A percentile compares a stretch with the other conserved stretches of the same genome.
Conservation (phyloP, 1,140 invertebrate genomes). For the Mesaphorura yosii region DNA sequence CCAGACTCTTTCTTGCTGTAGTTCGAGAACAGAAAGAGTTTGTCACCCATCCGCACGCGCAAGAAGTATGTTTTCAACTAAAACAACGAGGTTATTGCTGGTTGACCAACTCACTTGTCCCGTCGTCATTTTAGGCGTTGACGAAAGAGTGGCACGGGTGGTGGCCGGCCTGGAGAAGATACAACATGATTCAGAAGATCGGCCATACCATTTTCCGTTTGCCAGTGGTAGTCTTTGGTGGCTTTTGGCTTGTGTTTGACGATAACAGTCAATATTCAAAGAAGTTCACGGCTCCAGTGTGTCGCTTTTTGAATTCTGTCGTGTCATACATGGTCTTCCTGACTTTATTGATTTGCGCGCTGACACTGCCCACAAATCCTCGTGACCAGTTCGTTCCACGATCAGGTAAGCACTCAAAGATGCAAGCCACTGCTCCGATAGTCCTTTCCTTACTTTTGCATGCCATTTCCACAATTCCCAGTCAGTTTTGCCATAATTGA, state of each 20-base stretch:
- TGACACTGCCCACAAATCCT: too few species aligned
- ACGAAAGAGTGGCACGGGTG: constrained; percentile 32
- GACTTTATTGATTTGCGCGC: constrained; percentile 45
- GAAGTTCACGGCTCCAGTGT: neutral
- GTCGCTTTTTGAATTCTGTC: constrained; percentile 40
- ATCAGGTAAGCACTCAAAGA: too few species aligned
- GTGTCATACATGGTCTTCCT: constrained; percentile 52
- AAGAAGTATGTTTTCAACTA: constrained; percentile 42
- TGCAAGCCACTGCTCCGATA: neutral
- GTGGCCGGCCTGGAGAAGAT: constrained; percentile 42
- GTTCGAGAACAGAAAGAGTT: constrained; percentile 61
- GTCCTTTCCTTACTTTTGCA: neutral
- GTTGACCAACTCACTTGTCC: neutral
- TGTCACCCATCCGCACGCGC: constrained; percentile 59
- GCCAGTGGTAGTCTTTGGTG: neutral
- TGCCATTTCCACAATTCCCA: neutral
- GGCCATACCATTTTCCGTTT: neutral
- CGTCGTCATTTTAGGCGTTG: neutral
- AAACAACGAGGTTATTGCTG: neutral
- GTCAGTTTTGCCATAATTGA: neutral
- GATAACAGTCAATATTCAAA: neutral
- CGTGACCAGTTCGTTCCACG: constrained; percentile 1
- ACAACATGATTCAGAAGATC: neutral
- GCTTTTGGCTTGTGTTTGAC: neutral
- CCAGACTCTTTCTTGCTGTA: constrained; percentile 54